Base-by-base conservation (phyloP, 1,140 invertebrate genomes). In the Temnothorax curvispinosus region DNA sequence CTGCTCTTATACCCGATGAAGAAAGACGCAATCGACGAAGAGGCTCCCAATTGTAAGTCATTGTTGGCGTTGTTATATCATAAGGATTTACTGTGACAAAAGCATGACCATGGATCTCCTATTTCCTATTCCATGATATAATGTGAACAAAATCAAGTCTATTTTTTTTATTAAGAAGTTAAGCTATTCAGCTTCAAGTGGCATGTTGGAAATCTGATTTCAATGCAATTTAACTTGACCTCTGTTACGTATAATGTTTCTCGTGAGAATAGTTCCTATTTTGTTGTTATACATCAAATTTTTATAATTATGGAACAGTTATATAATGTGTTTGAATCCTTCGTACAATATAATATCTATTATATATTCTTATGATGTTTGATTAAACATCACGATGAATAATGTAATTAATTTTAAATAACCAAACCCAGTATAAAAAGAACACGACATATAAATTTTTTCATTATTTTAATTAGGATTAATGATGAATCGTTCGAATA, bases 31-130 rank as follows among this genome's bases (percentile, higher is more conserved):
- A 96, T 47, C 96, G 97, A 71, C 96, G 97, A 93, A 96, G 97
- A 64, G 97, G 97, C 41, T 98, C 97, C 41, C 97, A 98, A 93
- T 94, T 98, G 97, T 98, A 94, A 97, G 97, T 97, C 72, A 64
- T 3, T 13, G 56, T 50, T 50, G 2, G 7, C 7, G 3, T 2
- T n/a, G 18, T 82, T 82, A 58, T 74, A 35, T 71, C 35, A 41
- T 35, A 2, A 76, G 8, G 27, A 44, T 62, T 75, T 50, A 76
- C 54, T 60, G 18, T 35, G 35, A 41, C 35, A 52, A 76, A 60
- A 60, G 41, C 13, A n/a, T 76, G 35, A 58, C 58, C 65, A 44
- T 5, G 3, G 6, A 80, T 32, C 7, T 52, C 5, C 38, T n/a
- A 35, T 9, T 35, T 18, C 11, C 38, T n/a, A 47, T 35, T 41